Evolutionary conservation across 1,140 invertebrate genomes (phyloP), one percentile per base, ranked within the genome.

Genomic region (Hetaerina americana): DNA sequence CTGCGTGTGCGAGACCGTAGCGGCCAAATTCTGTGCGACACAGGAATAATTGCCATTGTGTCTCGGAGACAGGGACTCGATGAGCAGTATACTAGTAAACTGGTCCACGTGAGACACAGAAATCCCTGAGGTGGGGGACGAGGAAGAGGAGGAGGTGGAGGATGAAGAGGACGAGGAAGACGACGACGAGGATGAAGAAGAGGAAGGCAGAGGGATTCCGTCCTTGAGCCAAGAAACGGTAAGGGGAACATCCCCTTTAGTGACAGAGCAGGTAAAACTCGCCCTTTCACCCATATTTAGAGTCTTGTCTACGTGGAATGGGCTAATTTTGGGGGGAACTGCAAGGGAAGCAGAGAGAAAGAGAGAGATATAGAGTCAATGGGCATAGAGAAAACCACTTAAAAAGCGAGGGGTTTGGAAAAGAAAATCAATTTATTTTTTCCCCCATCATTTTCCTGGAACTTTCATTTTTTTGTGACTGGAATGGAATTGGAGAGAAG

Each of bases 301-400:
- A 74, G 87, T 86, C 72, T 88, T 83, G 77, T 88, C 86, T 70
- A 88, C 87, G 84, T 89, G 84, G 81, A 92, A 90, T 69, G 89
- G 88, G 82, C 89, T 90, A 82, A 92, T 85, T 85, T 91, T 91
- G 75, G 90, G 90, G 75, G 90, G 89, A 82, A 91, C 90, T 92
- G 88, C 75, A 88, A 68, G 67, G 67, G 25, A 68, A 68, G 18
- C 67, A 57, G 40, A 57, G n/a, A n/a, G n/a, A n/a, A n/a, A n/a
- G n/a, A n/a, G 40, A 68, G 18, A 26, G 67, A 68, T 26, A 26
- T 57, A 57, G 40, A 57, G 40, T 57, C 40, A 57, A 57, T 57
- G 40, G 40, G 40, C 40, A 18, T 57, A 57, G 15, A 57, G 22
- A 57, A n/a, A n/a, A n/a, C n/a, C n/a, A n/a, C n/a, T n/a, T n/a